Base-by-base conservation (phyloP, 2,888 invertebrate genomes). In the Lepidocyrtoides sp. region DNA sequence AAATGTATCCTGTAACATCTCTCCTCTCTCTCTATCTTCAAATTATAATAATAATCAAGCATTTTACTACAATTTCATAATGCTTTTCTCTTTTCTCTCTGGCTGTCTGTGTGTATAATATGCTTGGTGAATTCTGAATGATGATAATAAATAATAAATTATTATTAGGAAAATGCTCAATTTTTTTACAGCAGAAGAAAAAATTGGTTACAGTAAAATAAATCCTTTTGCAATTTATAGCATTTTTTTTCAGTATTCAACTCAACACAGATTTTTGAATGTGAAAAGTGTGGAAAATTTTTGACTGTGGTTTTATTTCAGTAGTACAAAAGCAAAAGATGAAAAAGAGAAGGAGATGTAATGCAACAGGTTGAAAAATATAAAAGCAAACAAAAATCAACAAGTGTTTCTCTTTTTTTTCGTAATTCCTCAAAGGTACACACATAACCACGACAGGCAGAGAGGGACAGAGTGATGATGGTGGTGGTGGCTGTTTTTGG, bases 1-100 rank as follows among this genome's bases (percentile, higher is more conserved):
- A 57, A 81, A 7, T n/a, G 77, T 44, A 77, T 86, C 86, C 86
- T 86, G 86, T 86, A 86, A 86, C 86, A 86, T 86, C 29, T 54
- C 72, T 36, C 32, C 36, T 69, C 36, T n/a, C 36, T 69, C n/a
- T 14, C 29, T 8, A 32, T 66, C 5, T 14, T 32, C 32, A 2
- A 14, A n/a, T n/a, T n/a, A n/a, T n/a, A n/a, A n/a, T n/a, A n/a
- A n/a, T n/a, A n/a, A n/a, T n/a, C n/a, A n/a, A n/a, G n/a, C n/a
- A n/a, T n/a, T n/a, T n/a, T n/a, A n/a, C n/a, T n/a, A n/a, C n/a
- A n/a, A n/a, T n/a, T n/a, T n/a, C n/a, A 20, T 57, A 8, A 20
- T 5, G 20, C 3, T 20, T 17, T 57, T 8, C 57, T 57, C 10
- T 57, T 57, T 12, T 82, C 10, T 69, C 36, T 36, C n/a, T n/a